Conservation (phyloP, 2,113 vertebrate species). For the Tachycineta bicolor region DNA sequence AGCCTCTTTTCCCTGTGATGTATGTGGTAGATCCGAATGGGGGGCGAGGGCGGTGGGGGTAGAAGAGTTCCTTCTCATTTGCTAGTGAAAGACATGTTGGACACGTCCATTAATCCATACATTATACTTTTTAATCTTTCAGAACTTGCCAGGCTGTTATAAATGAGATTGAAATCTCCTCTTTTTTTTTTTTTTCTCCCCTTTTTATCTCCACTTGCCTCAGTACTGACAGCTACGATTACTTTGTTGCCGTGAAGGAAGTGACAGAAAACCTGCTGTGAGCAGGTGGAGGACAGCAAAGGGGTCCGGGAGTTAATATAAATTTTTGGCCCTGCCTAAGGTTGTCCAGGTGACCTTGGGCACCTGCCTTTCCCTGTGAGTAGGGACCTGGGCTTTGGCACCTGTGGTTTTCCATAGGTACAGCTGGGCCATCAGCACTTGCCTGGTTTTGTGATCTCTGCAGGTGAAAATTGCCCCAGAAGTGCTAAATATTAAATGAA, state of each 20-base stretch:
- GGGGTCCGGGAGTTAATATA: not conserved
- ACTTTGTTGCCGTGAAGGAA: not conserved
- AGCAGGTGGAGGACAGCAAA: not conserved
- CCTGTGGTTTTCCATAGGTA: not conserved
- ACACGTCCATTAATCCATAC: not conserved
- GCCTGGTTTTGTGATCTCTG: not conserved
- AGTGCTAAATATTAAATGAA: not conserved
- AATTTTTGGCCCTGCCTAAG: not conserved
- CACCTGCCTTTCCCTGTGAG: not conserved
- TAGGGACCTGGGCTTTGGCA: not conserved
- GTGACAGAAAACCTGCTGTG: not conserved
- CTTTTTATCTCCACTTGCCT: slow-evolving; percentile 11
- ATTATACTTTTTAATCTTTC: not conserved
- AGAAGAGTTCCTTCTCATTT: not conserved
- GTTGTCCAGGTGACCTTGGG: not conserved
- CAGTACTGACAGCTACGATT: not conserved
- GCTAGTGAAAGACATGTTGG: not conserved
- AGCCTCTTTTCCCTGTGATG: not conserved
- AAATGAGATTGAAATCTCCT: slow-evolving; percentile 42
- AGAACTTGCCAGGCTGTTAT: slow-evolving; percentile 32
- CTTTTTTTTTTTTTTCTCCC: slow-evolving; percentile 11
- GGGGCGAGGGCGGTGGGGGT: fast-evolving
- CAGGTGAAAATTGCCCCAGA: not conserved
- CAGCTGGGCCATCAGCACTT: not conserved
- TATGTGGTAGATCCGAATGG: not conserved